These are phyloP conservation scores for Cryptocephalus primarius DNA, from an alignment of 2,888 invertebrate species.

Conservation along the genomic window DNA sequence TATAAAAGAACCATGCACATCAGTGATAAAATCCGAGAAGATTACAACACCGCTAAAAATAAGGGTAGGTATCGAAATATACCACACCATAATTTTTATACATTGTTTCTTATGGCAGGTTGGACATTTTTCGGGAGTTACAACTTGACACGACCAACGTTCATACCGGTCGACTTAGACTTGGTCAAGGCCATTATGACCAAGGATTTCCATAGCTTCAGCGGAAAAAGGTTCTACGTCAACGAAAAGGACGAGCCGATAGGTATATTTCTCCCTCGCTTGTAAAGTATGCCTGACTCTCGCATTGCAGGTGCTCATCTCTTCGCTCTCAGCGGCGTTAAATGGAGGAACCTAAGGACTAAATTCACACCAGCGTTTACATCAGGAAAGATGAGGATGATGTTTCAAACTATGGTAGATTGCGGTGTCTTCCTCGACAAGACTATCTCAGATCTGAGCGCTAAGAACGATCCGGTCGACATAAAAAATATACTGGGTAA, in stretches of 20 bases:
- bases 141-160: conserved; percentile 1
- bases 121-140: conserved; percentile 8
- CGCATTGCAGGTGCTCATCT: conserved; percentile 31
- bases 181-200: conserved; percentile 37
- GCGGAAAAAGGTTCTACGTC: conserved; percentile 46
- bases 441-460: conserved; percentile 2
- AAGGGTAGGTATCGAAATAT: too few relatives aligned
- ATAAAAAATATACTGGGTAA: conserved; percentile 9
- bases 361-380: conserved; percentile 50
- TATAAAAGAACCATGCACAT: too few relatives aligned
- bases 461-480: conserved; percentile 5
- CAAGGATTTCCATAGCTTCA: conserved; percentile 49
- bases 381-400: conserved; percentile 50
- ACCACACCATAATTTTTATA: too few relatives aligned
- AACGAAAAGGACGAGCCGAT: conserved; percentile 48
- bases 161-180: conserved; percentile 16
- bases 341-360: conserved; percentile 13
- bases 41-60: too few relatives aligned
- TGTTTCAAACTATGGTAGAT: conserved; percentile 47
- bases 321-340: conserved; percentile 11
- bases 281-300: not conserved
- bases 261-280: conserved; percentile 19
- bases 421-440: conserved; percentile 27
- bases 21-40: too few relatives aligned
- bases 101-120: too few relatives aligned